These are phyloP conservation scores for Lamproptera curius DNA, from an alignment of 2,888 invertebrate genomes.

Conservation along the genomic window DNA sequence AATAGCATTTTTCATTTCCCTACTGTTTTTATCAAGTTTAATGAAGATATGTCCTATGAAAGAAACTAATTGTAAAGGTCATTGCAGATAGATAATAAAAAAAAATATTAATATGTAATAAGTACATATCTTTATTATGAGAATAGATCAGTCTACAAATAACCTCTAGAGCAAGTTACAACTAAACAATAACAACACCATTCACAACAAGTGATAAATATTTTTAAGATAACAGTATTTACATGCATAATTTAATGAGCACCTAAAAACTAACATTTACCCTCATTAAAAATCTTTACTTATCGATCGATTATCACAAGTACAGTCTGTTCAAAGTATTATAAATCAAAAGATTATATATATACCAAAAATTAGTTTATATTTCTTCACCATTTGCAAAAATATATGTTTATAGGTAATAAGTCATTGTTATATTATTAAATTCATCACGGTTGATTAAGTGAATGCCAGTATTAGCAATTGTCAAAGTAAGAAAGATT, in stretches of 20 bases:
- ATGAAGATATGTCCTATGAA: too few species aligned
- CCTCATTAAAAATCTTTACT: conserved; percentile 8
- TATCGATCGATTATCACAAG: conserved; percentile 17
- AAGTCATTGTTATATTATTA: too few species aligned
- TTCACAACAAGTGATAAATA: conserved; percentile 26
- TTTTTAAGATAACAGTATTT: conserved; percentile 24
- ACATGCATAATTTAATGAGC: conserved; percentile 20
- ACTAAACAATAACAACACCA: conserved; percentile 23
- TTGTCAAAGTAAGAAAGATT: too few species aligned
- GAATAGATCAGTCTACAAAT: conserved; percentile 18
- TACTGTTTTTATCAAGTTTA: too few species aligned
- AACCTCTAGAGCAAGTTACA: conserved; percentile 10
- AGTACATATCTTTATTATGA: background rate
- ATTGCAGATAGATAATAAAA: too few species aligned
- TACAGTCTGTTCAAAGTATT: conserved; percentile 19
- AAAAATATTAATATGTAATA: background rate
- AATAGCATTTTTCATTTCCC: background rate
- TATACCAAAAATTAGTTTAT: background rate
- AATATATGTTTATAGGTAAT: too few species aligned
- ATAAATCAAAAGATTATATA: conserved; percentile 6
- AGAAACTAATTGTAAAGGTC: too few species aligned
- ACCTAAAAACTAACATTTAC: conserved; percentile 15
- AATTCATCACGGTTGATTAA: too few species aligned
- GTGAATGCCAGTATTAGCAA: too few species aligned
- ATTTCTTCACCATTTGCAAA: background rate